A percentile compares a stretch with the other conserved stretches of the same genome.
Evolutionary conservation across 1,140 invertebrate species (phyloP).

Genomic region (Chionoecetes opilio): DNA sequence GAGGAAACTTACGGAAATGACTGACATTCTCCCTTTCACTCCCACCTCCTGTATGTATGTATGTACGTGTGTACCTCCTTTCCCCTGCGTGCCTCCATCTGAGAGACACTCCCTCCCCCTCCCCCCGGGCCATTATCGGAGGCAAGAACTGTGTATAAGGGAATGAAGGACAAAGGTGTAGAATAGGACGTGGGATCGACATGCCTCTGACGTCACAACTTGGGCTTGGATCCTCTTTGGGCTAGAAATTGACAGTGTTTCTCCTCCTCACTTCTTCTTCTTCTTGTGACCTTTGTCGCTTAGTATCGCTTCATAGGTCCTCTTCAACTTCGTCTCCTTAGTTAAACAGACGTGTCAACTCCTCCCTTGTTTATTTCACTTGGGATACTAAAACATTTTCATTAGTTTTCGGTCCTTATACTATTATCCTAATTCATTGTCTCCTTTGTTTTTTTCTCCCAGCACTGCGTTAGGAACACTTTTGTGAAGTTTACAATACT

Average conservation of each 20-base stretch:
- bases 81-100: neutral
- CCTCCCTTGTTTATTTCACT: no score
- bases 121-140: neutral
- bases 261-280: neutral
- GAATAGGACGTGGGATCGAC: neutral
- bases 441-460: no score
- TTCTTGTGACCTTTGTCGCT: neutral
- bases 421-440: no score
- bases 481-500: no score
- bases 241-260: neutral
- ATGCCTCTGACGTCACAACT: neutral
- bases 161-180: neutral
- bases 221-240: neutral
- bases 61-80: neutral
- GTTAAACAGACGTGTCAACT: no score
- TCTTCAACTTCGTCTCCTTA: no score
- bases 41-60: neutral
- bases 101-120: neutral
- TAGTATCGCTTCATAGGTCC: no score
- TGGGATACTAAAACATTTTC: no score
- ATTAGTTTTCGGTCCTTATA: no score
- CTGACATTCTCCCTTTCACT: conserved; percentile 6
- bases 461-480: no score
- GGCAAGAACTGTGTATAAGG: neutral
- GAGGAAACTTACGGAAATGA: conserved; percentile 16